Evolutionary conservation across 2,888 invertebrate species (phyloP).

Genomic region (Lathronympha strigana): DNA sequence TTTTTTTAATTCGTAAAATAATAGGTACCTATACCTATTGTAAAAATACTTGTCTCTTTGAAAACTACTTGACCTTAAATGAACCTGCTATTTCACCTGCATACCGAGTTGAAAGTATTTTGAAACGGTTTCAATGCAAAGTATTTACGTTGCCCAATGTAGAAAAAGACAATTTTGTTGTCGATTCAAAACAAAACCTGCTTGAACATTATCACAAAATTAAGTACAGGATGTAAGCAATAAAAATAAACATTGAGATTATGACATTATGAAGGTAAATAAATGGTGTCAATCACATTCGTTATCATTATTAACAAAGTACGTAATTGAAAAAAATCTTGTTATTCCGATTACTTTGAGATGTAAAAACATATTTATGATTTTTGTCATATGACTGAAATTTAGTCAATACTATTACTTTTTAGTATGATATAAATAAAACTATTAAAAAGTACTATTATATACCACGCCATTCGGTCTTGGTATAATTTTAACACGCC

Average conservation of each 20-base stretch:
- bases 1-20: too few species aligned
- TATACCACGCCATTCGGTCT: too few species aligned
- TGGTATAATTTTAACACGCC: too few species aligned
- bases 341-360: too few species aligned
- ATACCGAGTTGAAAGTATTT: slow-evolving; percentile 51
- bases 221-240: slow-evolving; percentile 16
- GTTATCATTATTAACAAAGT: background rate
- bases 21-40: too few species aligned
- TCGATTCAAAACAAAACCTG: slow-evolving; percentile 11
- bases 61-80: slow-evolving; percentile 46
- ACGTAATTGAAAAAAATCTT: too few species aligned
- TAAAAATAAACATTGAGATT: slow-evolving; percentile 15
- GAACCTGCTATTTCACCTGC: slow-evolving; percentile 57
- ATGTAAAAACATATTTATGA: too few species aligned
- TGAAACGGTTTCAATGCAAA: slow-evolving; percentile 56
- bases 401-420: too few species aligned
- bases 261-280: slow-evolving; percentile 24
- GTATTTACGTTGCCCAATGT: slow-evolving; percentile 24
- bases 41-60: background rate
- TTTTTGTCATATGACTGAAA: too few species aligned
- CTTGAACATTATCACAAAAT: slow-evolving; percentile 5
- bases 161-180: slow-evolving; percentile 17
- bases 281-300: background rate
- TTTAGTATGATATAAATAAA: too few species aligned
- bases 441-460: too few species aligned